Percentiles rank a stretch among this genome's conserved stretches.
Evolutionary conservation across 2,888 invertebrate species (phyloP).

Genomic region (Conomelus anceps): DNA sequence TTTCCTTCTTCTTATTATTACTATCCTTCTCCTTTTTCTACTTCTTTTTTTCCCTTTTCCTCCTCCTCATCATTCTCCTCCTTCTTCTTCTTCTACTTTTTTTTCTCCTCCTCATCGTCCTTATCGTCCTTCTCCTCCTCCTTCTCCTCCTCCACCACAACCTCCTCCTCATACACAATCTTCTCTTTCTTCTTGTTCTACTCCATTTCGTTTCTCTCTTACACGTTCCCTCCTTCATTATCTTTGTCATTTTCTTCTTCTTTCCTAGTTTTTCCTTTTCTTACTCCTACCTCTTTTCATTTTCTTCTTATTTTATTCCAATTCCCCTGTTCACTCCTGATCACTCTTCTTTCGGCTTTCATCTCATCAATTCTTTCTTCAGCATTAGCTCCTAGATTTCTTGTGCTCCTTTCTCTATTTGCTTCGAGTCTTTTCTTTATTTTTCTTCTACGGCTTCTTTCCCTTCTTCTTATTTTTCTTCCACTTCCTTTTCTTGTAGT

Average conservation of each 20-base stretch:
- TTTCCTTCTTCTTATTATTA: conserved; percentile 25
- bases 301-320: conserved; percentile 9
- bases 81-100: conserved; percentile 1
- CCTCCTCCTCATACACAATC: not conserved
- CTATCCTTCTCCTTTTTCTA: conserved; percentile 25
- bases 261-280: not conserved
- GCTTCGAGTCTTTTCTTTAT: no score
- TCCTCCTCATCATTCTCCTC: conserved; percentile 8
- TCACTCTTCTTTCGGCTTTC: not conserved
- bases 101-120: not conserved
- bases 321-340: not conserved
- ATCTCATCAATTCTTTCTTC: not conserved
- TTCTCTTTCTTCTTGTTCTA: not conserved
- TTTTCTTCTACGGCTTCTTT: no score
- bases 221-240: conserved; percentile 34
- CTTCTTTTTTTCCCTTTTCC: not conserved
- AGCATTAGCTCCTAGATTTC: no score
- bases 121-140: not conserved
- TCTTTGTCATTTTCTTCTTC: conserved; percentile 26
- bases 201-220: conserved; percentile 34
- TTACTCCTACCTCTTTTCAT: not conserved
- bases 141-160: not conserved
- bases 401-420: not conserved
- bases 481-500: no score
- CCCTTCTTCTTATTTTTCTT: no score